phyloP scores from a whole-genome alignment of 2,888 invertebrate species.

The Auanema sp. region DNA sequence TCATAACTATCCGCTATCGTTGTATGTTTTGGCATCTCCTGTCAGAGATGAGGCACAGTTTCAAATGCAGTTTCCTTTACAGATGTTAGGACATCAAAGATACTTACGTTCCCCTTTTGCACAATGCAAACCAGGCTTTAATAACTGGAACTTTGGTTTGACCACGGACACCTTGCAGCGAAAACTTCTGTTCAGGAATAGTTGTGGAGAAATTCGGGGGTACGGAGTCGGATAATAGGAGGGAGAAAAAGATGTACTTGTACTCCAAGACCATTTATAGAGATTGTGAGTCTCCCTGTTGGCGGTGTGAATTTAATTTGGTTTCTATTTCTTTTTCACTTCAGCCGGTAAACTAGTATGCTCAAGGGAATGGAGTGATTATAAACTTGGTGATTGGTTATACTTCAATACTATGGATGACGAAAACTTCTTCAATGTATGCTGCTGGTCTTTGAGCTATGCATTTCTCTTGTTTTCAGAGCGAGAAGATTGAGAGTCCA shows the following conservation, averaged over 20 bases:
- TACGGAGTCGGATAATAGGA: conserved; percentile 4
- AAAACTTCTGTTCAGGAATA: conserved; percentile 10
- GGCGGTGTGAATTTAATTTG: not conserved
- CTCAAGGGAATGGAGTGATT: conserved; percentile 17
- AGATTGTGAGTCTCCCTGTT: conserved; percentile 3
- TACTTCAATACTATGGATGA: conserved; percentile 8
- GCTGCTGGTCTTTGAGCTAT: too few species aligned
- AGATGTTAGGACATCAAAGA: too few species aligned
- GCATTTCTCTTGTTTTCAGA: not conserved
- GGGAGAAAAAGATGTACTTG: conserved; percentile 13
- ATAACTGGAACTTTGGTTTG: too few species aligned
- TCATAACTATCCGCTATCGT: too few species aligned
- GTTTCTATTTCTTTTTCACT: not conserved
- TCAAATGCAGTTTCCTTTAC: too few species aligned
- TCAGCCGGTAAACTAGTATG: conserved; percentile 18
- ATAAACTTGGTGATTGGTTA: conserved; percentile 16
- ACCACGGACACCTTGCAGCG: too few species aligned
- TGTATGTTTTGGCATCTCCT: too few species aligned
- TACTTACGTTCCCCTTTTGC: too few species aligned
- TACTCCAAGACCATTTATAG: conserved; percentile 12
- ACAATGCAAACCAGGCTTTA: too few species aligned
- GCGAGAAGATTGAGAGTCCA: not conserved
- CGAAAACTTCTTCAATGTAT: not conserved
- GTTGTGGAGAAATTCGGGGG: conserved; percentile 18
- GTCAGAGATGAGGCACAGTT: too few species aligned